A percentile compares a stretch with the other conserved stretches of the same genome.
Conservation (phyloP, 2,113 vertebrate species). For the Scomber colias region DNA sequence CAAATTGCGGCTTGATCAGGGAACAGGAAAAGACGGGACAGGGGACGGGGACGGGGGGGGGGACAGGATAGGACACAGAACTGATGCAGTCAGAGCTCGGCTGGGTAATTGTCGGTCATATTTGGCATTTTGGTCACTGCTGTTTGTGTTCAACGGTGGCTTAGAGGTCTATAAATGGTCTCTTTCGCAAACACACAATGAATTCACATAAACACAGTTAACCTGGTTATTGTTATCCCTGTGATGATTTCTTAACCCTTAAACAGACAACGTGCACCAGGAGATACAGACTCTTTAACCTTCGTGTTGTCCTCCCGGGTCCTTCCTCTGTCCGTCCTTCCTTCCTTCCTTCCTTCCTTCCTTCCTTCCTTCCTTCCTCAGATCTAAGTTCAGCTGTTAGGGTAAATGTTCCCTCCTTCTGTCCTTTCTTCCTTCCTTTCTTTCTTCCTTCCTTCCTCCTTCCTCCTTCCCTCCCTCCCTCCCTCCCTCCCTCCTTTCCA, state of each 20-base stretch:
- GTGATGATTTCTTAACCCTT: background rate
- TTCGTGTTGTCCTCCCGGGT: too few species aligned
- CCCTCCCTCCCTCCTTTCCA: too few species aligned
- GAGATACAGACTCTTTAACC: too few species aligned
- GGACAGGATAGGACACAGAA: background rate
- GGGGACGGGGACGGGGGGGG: background rate
- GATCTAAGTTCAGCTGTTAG: too few species aligned
- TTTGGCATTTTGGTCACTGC: background rate
- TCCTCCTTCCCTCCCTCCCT: too few species aligned
- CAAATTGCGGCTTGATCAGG: slow-evolving; percentile 67
- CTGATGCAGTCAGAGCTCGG: background rate
- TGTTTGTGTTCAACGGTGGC: background rate
- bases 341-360: too few species aligned
- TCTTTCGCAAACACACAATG: background rate
- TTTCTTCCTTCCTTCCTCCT: too few species aligned
- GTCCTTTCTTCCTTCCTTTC: too few species aligned
- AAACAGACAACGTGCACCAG: too few species aligned
- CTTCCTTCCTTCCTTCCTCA: too few species aligned
- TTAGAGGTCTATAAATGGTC: background rate
- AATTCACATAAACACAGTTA: background rate
- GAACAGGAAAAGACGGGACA: slow-evolving; percentile 16
- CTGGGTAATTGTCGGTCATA: slow-evolving; percentile 10
- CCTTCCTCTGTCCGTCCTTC: too few species aligned
- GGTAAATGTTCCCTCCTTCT: too few species aligned
- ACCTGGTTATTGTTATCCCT: slow-evolving; percentile 1